Base-by-base conservation (phyloP, 2,888 invertebrate genomes). In the Nomada hirtipes region DNA sequence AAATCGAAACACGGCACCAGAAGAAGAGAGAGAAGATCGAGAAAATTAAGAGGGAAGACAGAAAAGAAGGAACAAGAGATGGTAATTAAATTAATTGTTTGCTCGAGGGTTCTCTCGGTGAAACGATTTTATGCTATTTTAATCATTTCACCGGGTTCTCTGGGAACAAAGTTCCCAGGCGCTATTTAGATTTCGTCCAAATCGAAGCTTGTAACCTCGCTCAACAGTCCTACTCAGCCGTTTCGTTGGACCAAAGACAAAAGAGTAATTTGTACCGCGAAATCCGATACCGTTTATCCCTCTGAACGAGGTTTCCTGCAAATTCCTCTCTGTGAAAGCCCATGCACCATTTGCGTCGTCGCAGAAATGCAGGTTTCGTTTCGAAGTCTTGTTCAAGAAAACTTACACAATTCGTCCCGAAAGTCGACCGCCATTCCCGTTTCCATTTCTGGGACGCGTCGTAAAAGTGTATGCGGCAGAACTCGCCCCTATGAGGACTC, bases 401-500 rank as follows among this genome's bases (percentile, higher is more conserved):
- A 73, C n/a, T 68, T 50, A 55, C n/a, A 47, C 42, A 74, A 64
- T 50, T 82, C 53, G 13, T 50, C 20, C 23, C 15, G n/a, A 29
- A 68, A 69, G 72, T 69, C 57, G 52, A 23, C 47, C 52, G 50
- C 52, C 64, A 59, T 75, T 74, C 61, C 67, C 29, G 55, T 64
- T 65, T 50, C 47, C 70, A 13, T 2, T 47, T 47, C 47, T 15
- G 47, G 15, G 47, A 13, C 47, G 13, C 20, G 42, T 20, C 60
- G 29, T 15, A 47, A 55, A 70, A 76, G 29, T 55, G 20, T 20
- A 50, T 15, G 50, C 72, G 11, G 2, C 7, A 53, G n/a, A 26
- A 61, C 44, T 64, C 60, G 61, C 18, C 4, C 47, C 9, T 4
- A 47, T 60, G 57, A 59, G 13, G 29, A 26, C 15, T 15, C 9